phyloP scores from a whole-genome alignment of 2,888 invertebrate genomes.

The Amaurobius ferox region DNA sequence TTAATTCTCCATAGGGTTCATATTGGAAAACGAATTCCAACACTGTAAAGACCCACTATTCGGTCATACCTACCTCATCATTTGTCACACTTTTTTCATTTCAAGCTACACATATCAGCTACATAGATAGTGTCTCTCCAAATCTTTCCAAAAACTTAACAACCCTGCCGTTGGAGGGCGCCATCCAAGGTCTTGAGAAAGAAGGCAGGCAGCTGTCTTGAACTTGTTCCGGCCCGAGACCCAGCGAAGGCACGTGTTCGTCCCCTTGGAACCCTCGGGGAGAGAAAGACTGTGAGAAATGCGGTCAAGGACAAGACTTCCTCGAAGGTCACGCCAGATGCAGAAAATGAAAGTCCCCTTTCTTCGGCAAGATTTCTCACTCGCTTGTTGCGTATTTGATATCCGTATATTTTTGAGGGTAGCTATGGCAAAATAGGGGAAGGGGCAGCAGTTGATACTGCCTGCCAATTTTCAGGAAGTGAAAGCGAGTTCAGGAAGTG shows the following conservation, averaged over 20 bases:
- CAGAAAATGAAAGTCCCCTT: conserved; percentile 59
- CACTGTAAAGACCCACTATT: no score
- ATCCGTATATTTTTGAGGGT: background rate
- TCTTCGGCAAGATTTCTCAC: background rate
- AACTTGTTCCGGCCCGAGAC: conserved; percentile 64
- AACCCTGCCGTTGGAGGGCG: conserved; percentile 28
- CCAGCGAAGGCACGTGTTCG: conserved; percentile 69
- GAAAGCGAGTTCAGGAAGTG: conserved; percentile 62
- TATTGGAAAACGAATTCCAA: no score
- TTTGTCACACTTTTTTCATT: no score
- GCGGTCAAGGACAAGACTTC: conserved; percentile 70
- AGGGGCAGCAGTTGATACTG: conserved; percentile 9
- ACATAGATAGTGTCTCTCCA: no score
- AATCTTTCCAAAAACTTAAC: background rate
- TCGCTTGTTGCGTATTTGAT: background rate
- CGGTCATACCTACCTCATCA: no score
- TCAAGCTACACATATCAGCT: no score
- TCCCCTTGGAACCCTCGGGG: conserved; percentile 21
- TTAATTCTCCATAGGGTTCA: no score
- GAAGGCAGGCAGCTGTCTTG: conserved; percentile 32
- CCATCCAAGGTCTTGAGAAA: conserved; percentile 67
- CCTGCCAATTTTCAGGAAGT: conserved; percentile 43
- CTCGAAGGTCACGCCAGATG: conserved; percentile 50
- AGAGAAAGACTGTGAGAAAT: conserved; percentile 50
- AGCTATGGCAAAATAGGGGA: background rate